phyloP scores from a whole-genome alignment of 1,140 invertebrate genomes.

The Dreissena polymorpha region DNA sequence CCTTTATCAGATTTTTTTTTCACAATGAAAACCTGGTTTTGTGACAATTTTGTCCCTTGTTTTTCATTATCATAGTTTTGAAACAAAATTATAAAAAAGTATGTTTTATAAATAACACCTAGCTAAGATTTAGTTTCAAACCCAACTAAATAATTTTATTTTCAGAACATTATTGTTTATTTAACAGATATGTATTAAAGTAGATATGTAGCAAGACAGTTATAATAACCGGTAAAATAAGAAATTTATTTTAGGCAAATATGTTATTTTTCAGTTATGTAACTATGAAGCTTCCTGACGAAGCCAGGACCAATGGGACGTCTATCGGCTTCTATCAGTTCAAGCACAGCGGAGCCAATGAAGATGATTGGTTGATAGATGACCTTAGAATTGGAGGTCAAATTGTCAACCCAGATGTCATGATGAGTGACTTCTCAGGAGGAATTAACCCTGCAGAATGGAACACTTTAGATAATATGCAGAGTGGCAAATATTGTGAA shows the following conservation, averaged over 20 bases:
- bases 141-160: too few species aligned
- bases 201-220: too few species aligned
- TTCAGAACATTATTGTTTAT: too few species aligned
- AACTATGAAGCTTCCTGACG: conserved; percentile 74
- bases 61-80: too few species aligned
- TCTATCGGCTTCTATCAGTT: conserved; percentile 80
- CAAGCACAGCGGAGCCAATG: conserved; percentile 61
- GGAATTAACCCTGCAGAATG: conserved; percentile 64
- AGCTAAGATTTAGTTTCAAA: too few species aligned
- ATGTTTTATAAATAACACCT: too few species aligned
- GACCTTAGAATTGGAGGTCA: conserved; percentile 79
- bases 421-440: conserved; percentile 61
- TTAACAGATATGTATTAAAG: too few species aligned
- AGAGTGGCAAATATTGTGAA: conserved; percentile 65
- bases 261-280: conserved; percentile 70
- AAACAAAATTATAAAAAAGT: too few species aligned
- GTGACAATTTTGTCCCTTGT: too few species aligned
- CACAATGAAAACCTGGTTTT: too few species aligned
- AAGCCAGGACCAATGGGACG: conserved; percentile 72
- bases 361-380: conserved; percentile 80
- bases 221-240: too few species aligned
- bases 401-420: conserved; percentile 62
- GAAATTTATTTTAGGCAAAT: background rate
- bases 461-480: conserved; percentile 68
- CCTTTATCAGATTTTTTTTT: too few species aligned